Evolutionary conservation across 2,113 vertebrate genomes (phyloP).

Genomic region (Sinosuthora webbiana): DNA sequence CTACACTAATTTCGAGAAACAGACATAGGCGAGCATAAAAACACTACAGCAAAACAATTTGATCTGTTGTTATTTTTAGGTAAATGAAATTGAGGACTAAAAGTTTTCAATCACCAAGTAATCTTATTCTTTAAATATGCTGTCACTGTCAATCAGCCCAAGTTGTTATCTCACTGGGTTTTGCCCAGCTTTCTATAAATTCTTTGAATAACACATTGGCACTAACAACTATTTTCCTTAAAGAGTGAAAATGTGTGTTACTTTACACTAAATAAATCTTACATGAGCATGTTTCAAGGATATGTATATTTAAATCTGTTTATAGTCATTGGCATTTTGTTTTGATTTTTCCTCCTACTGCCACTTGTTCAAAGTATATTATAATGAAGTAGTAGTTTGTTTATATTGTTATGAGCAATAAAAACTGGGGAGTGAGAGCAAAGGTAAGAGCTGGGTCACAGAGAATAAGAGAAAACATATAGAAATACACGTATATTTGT

Average conservation of each 20-base stretch:
- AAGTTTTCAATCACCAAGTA: background rate
- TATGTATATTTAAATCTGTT: background rate
- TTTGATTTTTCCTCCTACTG: background rate
- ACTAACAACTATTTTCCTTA: background rate
- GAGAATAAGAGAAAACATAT: background rate
- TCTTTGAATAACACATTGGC: background rate
- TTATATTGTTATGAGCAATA: background rate
- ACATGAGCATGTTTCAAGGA: background rate
- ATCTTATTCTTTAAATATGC: background rate
- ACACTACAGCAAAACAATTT: rapidly evolving
- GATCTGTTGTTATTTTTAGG: background rate
- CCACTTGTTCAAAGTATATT: background rate
- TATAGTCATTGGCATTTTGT: background rate
- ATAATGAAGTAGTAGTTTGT: background rate
- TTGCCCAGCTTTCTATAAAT: background rate
- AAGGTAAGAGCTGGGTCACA: background rate
- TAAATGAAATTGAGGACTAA: background rate
- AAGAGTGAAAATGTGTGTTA: background rate
- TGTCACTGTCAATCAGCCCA: background rate
- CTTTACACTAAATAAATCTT: conserved; percentile 8
- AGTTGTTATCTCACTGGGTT: background rate
- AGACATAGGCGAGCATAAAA: background rate
- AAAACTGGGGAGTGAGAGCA: background rate
- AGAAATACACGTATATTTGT: background rate
- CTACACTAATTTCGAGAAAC: background rate